Evolutionary conservation across 2,888 invertebrate species (phyloP), one percentile per base, ranked within the genome.

Genomic region (Polydrusus cervinus): DNA sequence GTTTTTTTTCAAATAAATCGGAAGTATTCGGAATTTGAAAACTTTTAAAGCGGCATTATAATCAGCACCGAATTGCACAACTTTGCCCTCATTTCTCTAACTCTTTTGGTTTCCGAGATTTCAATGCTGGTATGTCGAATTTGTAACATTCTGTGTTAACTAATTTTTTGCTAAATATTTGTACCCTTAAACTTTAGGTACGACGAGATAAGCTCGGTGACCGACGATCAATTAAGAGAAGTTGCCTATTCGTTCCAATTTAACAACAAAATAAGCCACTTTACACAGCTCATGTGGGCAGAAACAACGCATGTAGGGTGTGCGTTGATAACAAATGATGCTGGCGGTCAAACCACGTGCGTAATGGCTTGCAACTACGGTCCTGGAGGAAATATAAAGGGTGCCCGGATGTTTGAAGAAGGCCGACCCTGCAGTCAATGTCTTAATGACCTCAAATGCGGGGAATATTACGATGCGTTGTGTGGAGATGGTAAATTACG

Each of bases 231-330:
- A 47, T 8, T 47, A 16, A 47, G 47, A 16, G 14, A 14, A 16
- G 0, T 16, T 5, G 16, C 0, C 8, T 1, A 9, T 1, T 47
- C 16, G 0, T 16, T 16, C n/a, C 14, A 16, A 1, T n/a, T 8
- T 16, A 9, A 47, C 16, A 16, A 8, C 10, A 18, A 51, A 20
- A 3, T 20, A 1, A 18, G 51, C 10, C 34, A 51, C n/a, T 65
- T 65, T 30, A 65, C 51, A 0, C 34, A 49, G 11, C 11, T 65
- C 0, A 40, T 66, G 1, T 66, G 66, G 66, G 66, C 66, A 16
- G 11, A 14, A 9, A 66, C 66, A 0, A 53, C 49, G 1, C 51
- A 51, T 16, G n/a, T 66, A 18, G 66, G 66, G 11, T 66, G 66
- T 34, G 66, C 66, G 5, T 10, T 66, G 51, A 53, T 40, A 16